Conservation (phyloP, 2,888 invertebrate species). For the Aricia artaxerxes region DNA sequence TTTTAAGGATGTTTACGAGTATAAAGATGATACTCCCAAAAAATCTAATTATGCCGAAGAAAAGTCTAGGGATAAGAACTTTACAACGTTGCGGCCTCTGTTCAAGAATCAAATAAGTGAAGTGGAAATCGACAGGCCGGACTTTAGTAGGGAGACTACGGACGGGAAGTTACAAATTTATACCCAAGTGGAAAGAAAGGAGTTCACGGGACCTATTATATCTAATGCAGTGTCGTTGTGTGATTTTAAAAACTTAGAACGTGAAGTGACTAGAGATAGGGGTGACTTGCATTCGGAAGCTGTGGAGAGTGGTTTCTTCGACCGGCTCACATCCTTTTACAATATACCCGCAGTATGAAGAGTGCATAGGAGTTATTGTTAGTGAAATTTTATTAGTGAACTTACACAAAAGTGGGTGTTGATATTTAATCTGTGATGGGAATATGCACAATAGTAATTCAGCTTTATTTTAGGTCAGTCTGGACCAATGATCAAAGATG, state of each 20-base stretch:
- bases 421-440: neutral
- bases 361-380: neutral
- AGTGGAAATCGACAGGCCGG: conserved; percentile 45
- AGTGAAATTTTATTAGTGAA: conserved; percentile 30
- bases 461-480: conserved; percentile 12
- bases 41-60: conserved; percentile 45
- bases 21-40: conserved; percentile 31
- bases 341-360: conserved; percentile 63
- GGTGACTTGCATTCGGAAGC: conserved; percentile 54
- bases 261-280: conserved; percentile 52
- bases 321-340: conserved; percentile 63
- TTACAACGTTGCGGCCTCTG: conserved; percentile 54
- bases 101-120: conserved; percentile 45
- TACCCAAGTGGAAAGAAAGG: conserved; percentile 61
- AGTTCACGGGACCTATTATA: conserved; percentile 48
- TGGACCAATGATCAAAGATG: conserved; percentile 25
- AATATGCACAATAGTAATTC: neutral
- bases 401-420: neutral
- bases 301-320: conserved; percentile 62
- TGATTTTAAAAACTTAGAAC: conserved; percentile 57
- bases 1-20: conserved; percentile 55
- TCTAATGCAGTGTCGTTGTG: conserved; percentile 47
- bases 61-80: conserved; percentile 43
- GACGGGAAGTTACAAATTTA: conserved; percentile 68
- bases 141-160: conserved; percentile 52